A percentile compares a stretch with the other conserved stretches of the same genome.
phyloP scores from a whole-genome alignment of 2,797 vertebrate species.

The Pangasius larnaudii region DNA sequence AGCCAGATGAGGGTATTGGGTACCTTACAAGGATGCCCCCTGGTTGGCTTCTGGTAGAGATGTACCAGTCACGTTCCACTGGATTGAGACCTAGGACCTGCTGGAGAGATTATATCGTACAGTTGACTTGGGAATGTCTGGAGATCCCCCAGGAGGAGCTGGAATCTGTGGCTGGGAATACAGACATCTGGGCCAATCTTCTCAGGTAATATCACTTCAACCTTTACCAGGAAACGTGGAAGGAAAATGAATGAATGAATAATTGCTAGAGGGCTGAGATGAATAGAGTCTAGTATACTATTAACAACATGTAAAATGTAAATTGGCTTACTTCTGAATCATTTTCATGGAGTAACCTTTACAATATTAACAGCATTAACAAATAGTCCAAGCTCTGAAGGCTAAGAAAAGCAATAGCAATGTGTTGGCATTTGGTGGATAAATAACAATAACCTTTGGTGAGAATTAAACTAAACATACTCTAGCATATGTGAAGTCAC shows the following conservation, averaged over 20 bases:
- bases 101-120: neutral
- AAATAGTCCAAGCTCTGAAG: neutral
- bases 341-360: neutral
- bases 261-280: neutral
- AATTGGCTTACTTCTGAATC: neutral
- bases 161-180: neutral
- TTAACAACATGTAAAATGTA: neutral
- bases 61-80: neutral
- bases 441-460: neutral
- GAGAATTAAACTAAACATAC: neutral
- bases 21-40: neutral
- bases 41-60: neutral
- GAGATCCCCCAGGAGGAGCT: neutral
- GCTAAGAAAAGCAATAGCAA: neutral
- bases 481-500: neutral
- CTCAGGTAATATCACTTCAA: neutral
- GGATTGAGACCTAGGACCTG: neutral
- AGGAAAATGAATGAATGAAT: neutral
- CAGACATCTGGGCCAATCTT: neutral
- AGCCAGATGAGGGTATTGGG: neutral
- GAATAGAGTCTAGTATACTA: neutral
- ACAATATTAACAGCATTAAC: neutral
- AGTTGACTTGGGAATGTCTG: neutral
- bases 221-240: neutral
- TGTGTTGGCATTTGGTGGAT: neutral